Evolutionary conservation across 2,797 vertebrate species (phyloP).

Genomic region (Salarias fasciatus): DNA sequence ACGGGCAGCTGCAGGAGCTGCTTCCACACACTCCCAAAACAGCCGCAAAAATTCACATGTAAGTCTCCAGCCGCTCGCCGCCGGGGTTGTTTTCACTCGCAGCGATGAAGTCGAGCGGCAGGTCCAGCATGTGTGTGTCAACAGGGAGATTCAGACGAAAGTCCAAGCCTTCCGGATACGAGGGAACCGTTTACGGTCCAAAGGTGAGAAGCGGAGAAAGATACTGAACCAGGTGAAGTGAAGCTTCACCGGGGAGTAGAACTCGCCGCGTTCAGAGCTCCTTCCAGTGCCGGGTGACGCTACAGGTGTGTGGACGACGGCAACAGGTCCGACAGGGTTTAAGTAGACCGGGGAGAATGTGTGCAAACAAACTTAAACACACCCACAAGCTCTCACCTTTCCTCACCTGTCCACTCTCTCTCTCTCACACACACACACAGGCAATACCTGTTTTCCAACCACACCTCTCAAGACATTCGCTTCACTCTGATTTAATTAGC

Average conservation of each 20-base stretch:
- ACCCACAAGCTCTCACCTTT: slow-evolving; percentile 51
- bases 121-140: background rate
- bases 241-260: background rate
- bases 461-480: background rate
- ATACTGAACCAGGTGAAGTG: slow-evolving; percentile 3
- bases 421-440: background rate
- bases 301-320: slow-evolving; percentile 24
- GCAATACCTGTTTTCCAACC: too few relatives aligned
- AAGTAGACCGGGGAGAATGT: slow-evolving; percentile 30
- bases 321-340: slow-evolving; percentile 65
- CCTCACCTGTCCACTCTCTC: slow-evolving; percentile 9
- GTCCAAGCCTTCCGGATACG: slow-evolving; percentile 30
- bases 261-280: background rate
- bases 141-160: slow-evolving; percentile 42
- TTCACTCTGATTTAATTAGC: slow-evolving; percentile 1
- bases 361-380: slow-evolving; percentile 45
- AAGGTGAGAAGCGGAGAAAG: slow-evolving; percentile 44
- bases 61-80: background rate
- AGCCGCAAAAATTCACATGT: background rate
- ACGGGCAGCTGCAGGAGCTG: slow-evolving; percentile 8
- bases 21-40: too few relatives aligned
- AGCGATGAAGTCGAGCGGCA: too few relatives aligned
- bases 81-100: background rate
- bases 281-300: slow-evolving; percentile 15
- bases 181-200: slow-evolving; percentile 40